Evolutionary conservation across 2,113 vertebrate species (phyloP).

Genomic region (Tiliqua scincoides): DNA sequence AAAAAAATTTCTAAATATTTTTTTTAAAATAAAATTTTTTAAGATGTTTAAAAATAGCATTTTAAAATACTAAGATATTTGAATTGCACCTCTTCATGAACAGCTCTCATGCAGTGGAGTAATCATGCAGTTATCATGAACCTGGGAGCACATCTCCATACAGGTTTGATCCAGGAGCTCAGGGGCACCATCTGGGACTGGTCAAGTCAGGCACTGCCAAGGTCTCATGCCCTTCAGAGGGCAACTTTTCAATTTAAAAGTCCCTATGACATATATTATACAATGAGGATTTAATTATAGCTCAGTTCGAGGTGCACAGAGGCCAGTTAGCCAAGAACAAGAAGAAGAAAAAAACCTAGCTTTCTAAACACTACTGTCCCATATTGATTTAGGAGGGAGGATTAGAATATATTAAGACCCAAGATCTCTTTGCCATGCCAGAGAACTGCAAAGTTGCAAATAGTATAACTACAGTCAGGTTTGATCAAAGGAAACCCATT

Average conservation of each 20-base stretch:
- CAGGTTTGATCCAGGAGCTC: not conserved
- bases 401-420: constrained; percentile 15
- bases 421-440: not conserved
- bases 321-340: not conserved
- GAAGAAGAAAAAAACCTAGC: constrained; percentile 36
- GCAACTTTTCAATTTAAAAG: not conserved
- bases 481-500: not conserved
- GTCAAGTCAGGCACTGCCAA: too few relatives aligned
- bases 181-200: too few relatives aligned
- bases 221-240: not conserved
- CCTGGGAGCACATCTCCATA: not conserved
- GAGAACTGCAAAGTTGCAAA: not conserved
- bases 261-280: not conserved
- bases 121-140: not conserved
- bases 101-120: not conserved
- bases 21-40: too few relatives aligned
- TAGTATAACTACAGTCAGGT: not conserved
- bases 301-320: not conserved
- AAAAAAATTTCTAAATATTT: too few relatives aligned
- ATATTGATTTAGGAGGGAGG: not conserved
- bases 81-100: not conserved
- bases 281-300: constrained; percentile 20
- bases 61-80: not conserved
- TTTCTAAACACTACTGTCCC: not conserved
- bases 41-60: not conserved